phyloP scores from a whole-genome alignment of 2,797 vertebrate genomes.

The Australoheros facetus region DNA sequence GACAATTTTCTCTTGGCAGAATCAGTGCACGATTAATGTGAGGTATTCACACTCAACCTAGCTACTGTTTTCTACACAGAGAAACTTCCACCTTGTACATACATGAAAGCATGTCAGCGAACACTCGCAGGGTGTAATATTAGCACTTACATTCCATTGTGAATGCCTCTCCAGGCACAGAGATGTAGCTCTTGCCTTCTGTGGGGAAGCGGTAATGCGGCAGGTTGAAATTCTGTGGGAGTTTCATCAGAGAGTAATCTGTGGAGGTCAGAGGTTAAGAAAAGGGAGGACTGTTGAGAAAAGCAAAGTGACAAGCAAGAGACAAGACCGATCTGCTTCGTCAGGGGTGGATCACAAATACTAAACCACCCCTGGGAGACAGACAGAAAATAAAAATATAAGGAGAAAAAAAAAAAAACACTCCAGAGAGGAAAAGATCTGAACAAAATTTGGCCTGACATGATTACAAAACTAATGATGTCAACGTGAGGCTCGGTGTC shows the following conservation, averaged over 20 bases:
- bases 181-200: constrained; percentile 89
- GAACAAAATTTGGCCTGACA: constrained; percentile 17
- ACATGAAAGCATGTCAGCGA: not conserved
- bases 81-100: constrained; percentile 11
- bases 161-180: constrained; percentile 91
- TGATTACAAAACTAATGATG: constrained; percentile 56
- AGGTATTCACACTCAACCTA: constrained; percentile 40
- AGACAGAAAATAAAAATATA: constrained; percentile 26
- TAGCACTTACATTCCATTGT: constrained; percentile 84
- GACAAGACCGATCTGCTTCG: constrained; percentile 23
- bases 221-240: constrained; percentile 80
- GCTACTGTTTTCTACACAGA: constrained; percentile 23
- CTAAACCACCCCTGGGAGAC: not conserved
- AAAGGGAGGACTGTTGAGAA: constrained; percentile 7
- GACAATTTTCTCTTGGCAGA: constrained; percentile 65
- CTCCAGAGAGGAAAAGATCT: constrained; percentile 9
- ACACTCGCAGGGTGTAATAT: constrained; percentile 12
- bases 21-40: constrained; percentile 41
- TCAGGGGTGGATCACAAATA: constrained; percentile 42
- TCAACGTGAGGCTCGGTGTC: constrained; percentile 28
- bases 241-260: constrained; percentile 92
- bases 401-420: constrained; percentile 12
- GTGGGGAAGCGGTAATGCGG: constrained; percentile 90
- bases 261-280: constrained; percentile 50
- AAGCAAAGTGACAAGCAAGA: constrained; percentile 5